Base-by-base conservation (phyloP, 2,797 vertebrate species). In the Cyprinodon diabolis region DNA sequence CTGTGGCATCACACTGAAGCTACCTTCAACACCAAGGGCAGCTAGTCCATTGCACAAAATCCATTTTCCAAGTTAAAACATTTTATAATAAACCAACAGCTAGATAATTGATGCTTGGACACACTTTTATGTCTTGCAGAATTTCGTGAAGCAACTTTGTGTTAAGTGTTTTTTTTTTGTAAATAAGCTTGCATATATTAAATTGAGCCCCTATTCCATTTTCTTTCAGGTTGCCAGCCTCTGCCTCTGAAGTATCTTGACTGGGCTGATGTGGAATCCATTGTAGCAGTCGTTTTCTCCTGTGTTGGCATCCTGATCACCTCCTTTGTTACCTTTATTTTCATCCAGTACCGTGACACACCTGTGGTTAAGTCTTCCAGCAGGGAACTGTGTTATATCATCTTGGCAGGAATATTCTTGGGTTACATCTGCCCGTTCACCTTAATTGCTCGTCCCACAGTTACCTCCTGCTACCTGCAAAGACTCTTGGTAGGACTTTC, bases 361-460 rank as follows among this genome's bases (percentile, higher is more conserved):
- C 98, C 98, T 0, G 98, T 99, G 91, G 98, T 99, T 65, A 99
- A 99, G 90, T 99, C 98, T 48, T 99, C 98, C 82, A 99, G 98
- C 78, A 95, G 96, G 1, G 98, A 99, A 89, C 98, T 99, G 74
- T 99, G 98, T 92, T 99, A 97, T 72, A 98, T 99, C 89, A 99
- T 99, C 87, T 91, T 99, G 77, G 96, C 97, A 25, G 98, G 98
- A 77, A 98, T 99, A 89, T 97, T 99, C 93, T 87, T 99, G 12
- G 98, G 98, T 79, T 99, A 99, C 1, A 96, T 99, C 87, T 99
- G 97, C 85, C 97, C 98, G 13, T 99, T 99, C 92, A 99, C 98
- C 0, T 94, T 99, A 68, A 97, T 99, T 6, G 97, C 98, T 76
- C 96, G 92, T 54, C 98, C 98, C 40, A 98, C 96, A 0, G 96